phyloP scores from a whole-genome alignment of 2,888 invertebrate genomes.

The Sarcophaga caerulescens region DNA sequence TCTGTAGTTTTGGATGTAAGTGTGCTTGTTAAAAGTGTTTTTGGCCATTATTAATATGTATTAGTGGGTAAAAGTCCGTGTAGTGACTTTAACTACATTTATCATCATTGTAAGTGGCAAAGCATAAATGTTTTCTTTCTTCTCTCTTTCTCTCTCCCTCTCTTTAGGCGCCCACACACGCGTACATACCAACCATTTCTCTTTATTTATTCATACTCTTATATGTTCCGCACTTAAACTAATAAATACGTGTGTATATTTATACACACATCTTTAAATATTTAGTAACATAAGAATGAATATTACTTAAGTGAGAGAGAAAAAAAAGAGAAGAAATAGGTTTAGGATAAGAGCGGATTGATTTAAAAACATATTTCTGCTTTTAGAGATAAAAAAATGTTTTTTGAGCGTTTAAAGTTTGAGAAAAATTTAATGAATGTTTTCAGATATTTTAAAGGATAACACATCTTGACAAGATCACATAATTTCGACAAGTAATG shows the following conservation, averaged over 20 bases:
- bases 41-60: constrained; percentile 32
- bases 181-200: neutral
- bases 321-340: no score
- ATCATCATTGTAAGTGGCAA: constrained; percentile 38
- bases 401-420: no score
- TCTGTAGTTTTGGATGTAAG: neutral
- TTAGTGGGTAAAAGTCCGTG: constrained; percentile 47
- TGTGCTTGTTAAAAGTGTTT: constrained; percentile 10
- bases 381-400: no score
- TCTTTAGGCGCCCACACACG: no score
- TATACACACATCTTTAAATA: neutral
- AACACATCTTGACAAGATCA: no score
- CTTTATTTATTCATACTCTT: neutral
- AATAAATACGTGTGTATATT: neutral
- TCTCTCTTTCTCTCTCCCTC: no score
- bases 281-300: neutral
- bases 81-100: constrained; percentile 41
- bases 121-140: neutral
- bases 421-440: no score
- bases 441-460: no score
- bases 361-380: no score
- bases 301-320: neutral
- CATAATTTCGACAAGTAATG: no score
- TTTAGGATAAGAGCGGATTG: no score
- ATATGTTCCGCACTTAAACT: neutral